Evolutionary conservation across 2,113 vertebrate genomes (phyloP).

Genomic region (Ageneiosus marmoratus): DNA sequence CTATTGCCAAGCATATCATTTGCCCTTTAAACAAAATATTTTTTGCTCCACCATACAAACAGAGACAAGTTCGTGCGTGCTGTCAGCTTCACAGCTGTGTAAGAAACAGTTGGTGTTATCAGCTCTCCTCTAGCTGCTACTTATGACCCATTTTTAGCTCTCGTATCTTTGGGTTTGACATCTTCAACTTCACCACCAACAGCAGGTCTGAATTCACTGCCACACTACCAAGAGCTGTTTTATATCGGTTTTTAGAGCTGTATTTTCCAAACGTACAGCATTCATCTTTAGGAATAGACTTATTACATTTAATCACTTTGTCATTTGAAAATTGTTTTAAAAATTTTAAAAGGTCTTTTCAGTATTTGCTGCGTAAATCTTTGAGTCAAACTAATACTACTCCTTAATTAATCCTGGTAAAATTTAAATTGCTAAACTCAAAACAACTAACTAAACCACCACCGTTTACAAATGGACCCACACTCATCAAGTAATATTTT

Average conservation of each 20-base stretch:
- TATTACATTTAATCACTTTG: background rate
- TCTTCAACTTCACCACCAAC: background rate
- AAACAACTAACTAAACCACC: background rate
- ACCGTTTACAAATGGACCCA: background rate
- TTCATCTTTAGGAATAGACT: background rate
- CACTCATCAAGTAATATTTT: too few species aligned
- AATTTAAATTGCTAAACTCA: background rate
- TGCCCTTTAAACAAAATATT: background rate
- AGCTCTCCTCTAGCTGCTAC: background rate
- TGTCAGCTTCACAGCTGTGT: background rate
- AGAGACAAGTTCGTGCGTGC: background rate
- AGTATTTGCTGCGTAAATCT: background rate
- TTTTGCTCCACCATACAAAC: background rate
- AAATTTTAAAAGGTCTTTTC: background rate
- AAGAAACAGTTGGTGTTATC: background rate
- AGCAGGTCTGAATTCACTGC: background rate
- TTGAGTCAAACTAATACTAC: background rate
- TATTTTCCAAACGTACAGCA: background rate
- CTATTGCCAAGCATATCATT: background rate
- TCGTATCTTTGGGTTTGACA: conserved; percentile 16
- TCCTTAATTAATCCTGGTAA: background rate
- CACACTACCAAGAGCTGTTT: background rate
- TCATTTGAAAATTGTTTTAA: too few species aligned
- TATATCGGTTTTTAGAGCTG: background rate
- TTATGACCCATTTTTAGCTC: conserved; percentile 31